Base-by-base conservation (phyloP, 2,888 invertebrate species). In the Rhingia campestris region DNA sequence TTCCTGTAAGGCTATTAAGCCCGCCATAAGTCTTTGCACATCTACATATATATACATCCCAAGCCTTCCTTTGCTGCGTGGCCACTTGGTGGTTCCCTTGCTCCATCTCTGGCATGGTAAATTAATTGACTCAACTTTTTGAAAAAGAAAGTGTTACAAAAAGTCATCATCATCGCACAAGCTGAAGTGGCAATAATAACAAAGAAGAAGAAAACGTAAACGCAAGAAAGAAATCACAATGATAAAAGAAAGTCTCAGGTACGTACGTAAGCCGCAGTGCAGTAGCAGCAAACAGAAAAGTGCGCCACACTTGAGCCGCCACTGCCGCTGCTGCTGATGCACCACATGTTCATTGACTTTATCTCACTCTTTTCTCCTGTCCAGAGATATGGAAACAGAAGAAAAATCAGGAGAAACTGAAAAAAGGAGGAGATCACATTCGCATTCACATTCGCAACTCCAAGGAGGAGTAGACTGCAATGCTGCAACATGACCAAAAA, bases 81-180 rank as follows among this genome's bases (percentile, higher is more conserved):
- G 30, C 41, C 33, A 1, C 7, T n/a, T 49, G 49, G 7, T 49
- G 49, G 7, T 22, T 22, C 22, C 22, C 22, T 22, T 49, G 49
- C 22, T 58, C 35, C 64, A 61, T 22, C 61, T 53, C 51, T 66
- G 43, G 67, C 51, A 32, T 69, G 69, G 79, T 35, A 58, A 77
- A 84, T 84, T 84, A 84, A 84, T 84, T 79, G 79, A 79, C 73
- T 82, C 69, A 33, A 49, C 49, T 70, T 79, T 54, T 74, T 64
- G 82, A 84, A 84, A 84, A 84, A 84, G 82, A 84, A 84, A 84
- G 82, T 84, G 82, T 84, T 79, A 84, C 79, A 79, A 84, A 84
- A 74, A 84, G 79, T 74, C 82, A 82, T 76, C 72, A 32, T 22
- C 22, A 22, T 22, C 59, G 54, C 47, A 51, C 53, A 64, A 33